Percentiles rank a stretch among this genome's conserved stretches.
phyloP scores from a whole-genome alignment of 1,140 invertebrate species.

The Lepidostoma basale region DNA sequence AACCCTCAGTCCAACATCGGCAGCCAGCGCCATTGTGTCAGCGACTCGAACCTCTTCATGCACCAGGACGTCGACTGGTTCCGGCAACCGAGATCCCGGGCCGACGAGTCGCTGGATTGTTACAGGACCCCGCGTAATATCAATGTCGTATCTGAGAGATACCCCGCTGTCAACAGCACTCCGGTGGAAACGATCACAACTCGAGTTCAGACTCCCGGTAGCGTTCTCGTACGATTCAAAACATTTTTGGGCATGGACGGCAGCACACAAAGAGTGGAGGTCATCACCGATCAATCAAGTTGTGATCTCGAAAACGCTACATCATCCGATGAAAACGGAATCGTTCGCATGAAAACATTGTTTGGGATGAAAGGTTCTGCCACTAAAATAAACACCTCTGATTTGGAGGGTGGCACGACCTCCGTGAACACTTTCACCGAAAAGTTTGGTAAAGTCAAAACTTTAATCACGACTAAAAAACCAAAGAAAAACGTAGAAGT shows the following conservation, averaged over 20 bases:
- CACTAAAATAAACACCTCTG: background rate
- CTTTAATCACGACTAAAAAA: conserved; percentile 30
- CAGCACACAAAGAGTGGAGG: conserved; percentile 33
- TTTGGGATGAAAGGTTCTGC: conserved; percentile 15
- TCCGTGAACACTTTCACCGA: background rate
- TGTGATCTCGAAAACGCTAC: background rate
- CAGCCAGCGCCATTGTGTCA: conserved; percentile 34
- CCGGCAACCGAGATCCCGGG: conserved; percentile 20
- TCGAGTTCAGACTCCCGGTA: conserved; percentile 20
- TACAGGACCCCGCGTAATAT: conserved; percentile 10
- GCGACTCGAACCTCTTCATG: conserved; percentile 42
- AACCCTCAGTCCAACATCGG: background rate
- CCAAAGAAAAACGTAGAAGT: background rate
- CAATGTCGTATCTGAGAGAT: conserved; percentile 18
- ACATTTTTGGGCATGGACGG: conserved; percentile 33
- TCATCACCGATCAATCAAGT: conserved; percentile 8
- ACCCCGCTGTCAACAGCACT: conserved; percentile 17
- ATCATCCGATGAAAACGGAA: conserved; percentile 9
- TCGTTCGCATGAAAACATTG: conserved; percentile 9
- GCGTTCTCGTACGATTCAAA: conserved; percentile 33
- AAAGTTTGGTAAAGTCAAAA: conserved; percentile 29
- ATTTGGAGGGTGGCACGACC: background rate
- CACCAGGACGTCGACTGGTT: conserved; percentile 40
- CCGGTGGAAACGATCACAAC: conserved; percentile 33
- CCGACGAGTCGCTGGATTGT: conserved; percentile 6